Base-by-base conservation (phyloP, 2,113 vertebrate species). In the Dasyornis broadbenti region DNA sequence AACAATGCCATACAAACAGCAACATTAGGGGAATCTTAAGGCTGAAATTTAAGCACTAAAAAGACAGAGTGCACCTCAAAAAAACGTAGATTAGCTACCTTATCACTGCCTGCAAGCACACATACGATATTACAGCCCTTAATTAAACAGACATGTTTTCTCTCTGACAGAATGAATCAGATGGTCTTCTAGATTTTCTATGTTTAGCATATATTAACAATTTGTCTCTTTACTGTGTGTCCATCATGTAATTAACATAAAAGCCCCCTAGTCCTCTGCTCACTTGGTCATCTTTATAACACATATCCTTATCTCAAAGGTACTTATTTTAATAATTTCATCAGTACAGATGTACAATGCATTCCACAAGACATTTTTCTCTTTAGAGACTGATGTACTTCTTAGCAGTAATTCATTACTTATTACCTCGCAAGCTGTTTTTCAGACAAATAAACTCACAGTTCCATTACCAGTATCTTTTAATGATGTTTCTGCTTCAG, bases 101-200 rank as follows among this genome's bases (percentile, higher is more conserved):
- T 96, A 97, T 94, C 92, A 96, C 94, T 95, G 90, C 86, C 90
- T 95, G 76, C 90, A 94, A 95, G 89, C 91, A 53, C 60, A 91
- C 70, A 87, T 72, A 68, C 85, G 79, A 81, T 97, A 93, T 91
- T 96, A 93, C 65, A 93, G 72, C 61, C 76, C n/a, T 96, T 95
- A 95, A 94, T 93, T 97, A 95, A 86, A 90, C 73, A 83, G 83
- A 82, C 65, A 40, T 71, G 82, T 94, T 97, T 95, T 93, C 64
- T 86, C 61, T 86, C 72, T 3, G 24, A 75, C 69, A 86, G 76
- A 95, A 94, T 1, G 5, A 78, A 82, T 96, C 88, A 89, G 85
- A 93, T 75, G 61, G 82, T 90, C 49, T 92, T 81, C 80, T 90
- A 92, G 93, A 92, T 93, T 92, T 90, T 78, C 56, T 72, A 24